phyloP scores from a whole-genome alignment of 2,888 invertebrate genomes.

The Tromatobia lineatoria region DNA sequence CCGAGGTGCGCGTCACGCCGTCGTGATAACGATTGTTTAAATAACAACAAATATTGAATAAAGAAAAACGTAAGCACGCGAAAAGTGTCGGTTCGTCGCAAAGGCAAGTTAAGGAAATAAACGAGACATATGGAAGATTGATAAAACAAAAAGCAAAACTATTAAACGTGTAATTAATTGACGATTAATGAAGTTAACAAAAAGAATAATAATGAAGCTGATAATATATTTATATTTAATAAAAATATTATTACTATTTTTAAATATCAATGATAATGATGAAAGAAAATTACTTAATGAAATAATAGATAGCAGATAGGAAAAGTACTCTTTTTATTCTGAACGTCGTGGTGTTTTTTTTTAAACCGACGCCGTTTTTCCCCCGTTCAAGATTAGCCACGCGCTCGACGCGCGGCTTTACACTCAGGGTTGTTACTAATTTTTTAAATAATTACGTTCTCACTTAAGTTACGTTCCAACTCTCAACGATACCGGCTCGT shows the following conservation, averaged over 20 bases:
- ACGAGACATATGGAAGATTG: constrained; percentile 28
- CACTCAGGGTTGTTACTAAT: constrained; percentile 70
- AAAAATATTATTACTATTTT: constrained; percentile 82
- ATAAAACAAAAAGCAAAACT: constrained; percentile 70
- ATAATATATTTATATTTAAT: constrained; percentile 82
- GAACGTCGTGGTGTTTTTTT: constrained; percentile 22
- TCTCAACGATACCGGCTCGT: constrained; percentile 26
- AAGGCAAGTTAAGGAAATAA: constrained; percentile 47
- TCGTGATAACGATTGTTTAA: constrained; percentile 70
- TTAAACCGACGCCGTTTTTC: constrained; percentile 7
- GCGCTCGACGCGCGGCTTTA: constrained; percentile 28
- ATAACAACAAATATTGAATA: constrained; percentile 65
- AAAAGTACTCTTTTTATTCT: constrained; percentile 41
- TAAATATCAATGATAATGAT: constrained; percentile 60
- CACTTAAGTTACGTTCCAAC: constrained; percentile 41
- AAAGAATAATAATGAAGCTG: constrained; percentile 59
- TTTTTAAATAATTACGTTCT: constrained; percentile 58
- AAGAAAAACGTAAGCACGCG: constrained; percentile 45
- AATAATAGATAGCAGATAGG: constrained; percentile 52
- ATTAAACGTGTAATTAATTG: constrained; percentile 72
- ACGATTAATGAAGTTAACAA: constrained; percentile 74
- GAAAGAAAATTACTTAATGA: constrained; percentile 47
- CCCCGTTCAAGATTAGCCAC: constrained; percentile 33
- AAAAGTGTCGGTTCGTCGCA: constrained; percentile 18
- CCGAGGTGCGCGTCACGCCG: constrained; percentile 54